These are phyloP conservation scores for Scomber japonicus DNA, from an alignment of 2,113 vertebrate genomes.

Conservation along the genomic window DNA sequence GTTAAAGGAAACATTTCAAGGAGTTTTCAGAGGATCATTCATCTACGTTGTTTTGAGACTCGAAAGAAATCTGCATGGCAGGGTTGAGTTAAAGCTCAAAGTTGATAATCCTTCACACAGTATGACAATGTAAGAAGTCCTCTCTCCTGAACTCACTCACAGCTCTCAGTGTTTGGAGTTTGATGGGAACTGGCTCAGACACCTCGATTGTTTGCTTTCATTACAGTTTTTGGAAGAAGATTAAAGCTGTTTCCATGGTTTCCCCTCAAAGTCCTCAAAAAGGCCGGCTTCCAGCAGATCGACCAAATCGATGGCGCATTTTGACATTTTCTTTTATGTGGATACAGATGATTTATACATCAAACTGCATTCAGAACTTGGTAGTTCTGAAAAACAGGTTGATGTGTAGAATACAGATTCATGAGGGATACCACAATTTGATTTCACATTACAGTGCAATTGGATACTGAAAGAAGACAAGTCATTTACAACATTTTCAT, in stretches of 20 bases:
- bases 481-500: too few relatives aligned
- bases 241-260: too few relatives aligned
- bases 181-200: neutral
- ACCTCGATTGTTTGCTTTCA: conserved; percentile 1
- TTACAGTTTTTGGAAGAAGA: neutral
- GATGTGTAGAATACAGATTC: too few relatives aligned
- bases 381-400: too few relatives aligned
- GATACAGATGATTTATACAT: conserved; percentile 3
- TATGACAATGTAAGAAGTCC: neutral
- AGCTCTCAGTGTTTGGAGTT: neutral
- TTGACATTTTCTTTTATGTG: too few relatives aligned
- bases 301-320: neutral
- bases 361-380: neutral
- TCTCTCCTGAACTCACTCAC: neutral
- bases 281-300: neutral
- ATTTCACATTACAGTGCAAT: too few relatives aligned
- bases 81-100: neutral
- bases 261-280: neutral
- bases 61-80: neutral
- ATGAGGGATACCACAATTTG: too few relatives aligned
- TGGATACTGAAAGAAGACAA: too few relatives aligned
- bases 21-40: neutral
- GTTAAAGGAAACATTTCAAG: neutral
- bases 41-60: neutral
- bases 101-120: neutral